phyloP scores from a whole-genome alignment of 2,113 vertebrate species.

The Noctilio leporinus region DNA sequence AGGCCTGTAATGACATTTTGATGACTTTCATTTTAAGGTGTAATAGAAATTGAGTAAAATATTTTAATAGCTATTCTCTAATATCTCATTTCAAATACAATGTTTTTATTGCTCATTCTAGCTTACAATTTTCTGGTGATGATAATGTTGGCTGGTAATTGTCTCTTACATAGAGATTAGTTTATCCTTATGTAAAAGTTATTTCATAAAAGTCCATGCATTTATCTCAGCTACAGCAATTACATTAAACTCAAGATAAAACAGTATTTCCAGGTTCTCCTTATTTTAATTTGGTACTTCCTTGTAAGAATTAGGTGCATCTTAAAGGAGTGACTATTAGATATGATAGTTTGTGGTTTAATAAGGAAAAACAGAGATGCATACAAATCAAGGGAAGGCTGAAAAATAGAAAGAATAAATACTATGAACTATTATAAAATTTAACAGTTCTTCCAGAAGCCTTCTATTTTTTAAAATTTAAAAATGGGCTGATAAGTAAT shows the following conservation, averaged over 20 bases:
- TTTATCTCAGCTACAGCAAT: slow-evolving; percentile 50
- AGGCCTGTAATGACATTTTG: slow-evolving; percentile 60
- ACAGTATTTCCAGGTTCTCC: slow-evolving; percentile 14
- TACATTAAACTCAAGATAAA: slow-evolving; percentile 44
- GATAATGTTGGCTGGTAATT: slow-evolving; percentile 59
- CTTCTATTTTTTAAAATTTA: neutral
- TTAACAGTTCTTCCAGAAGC: neutral
- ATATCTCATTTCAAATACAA: slow-evolving; percentile 61
- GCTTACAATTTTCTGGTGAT: slow-evolving; percentile 54
- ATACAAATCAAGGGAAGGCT: neutral
- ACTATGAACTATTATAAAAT: neutral
- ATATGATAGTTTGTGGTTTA: neutral
- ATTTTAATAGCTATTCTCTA: slow-evolving; percentile 52
- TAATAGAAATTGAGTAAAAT: slow-evolving; percentile 63
- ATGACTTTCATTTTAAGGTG: slow-evolving; percentile 65
- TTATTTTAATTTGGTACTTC: slow-evolving; percentile 2
- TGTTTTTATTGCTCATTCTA: slow-evolving; percentile 71
- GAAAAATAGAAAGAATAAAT: neutral
- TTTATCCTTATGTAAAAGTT: slow-evolving; percentile 52
- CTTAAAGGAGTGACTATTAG: neutral
- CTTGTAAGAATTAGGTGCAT: neutral
- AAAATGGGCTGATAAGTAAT: neutral
- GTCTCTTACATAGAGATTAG: slow-evolving; percentile 48
- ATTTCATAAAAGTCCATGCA: slow-evolving; percentile 36
- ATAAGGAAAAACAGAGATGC: neutral